These are phyloP conservation scores for Troglohyphantes excavatus DNA, from an alignment of 2,888 invertebrate species.

Conservation along the genomic window DNA sequence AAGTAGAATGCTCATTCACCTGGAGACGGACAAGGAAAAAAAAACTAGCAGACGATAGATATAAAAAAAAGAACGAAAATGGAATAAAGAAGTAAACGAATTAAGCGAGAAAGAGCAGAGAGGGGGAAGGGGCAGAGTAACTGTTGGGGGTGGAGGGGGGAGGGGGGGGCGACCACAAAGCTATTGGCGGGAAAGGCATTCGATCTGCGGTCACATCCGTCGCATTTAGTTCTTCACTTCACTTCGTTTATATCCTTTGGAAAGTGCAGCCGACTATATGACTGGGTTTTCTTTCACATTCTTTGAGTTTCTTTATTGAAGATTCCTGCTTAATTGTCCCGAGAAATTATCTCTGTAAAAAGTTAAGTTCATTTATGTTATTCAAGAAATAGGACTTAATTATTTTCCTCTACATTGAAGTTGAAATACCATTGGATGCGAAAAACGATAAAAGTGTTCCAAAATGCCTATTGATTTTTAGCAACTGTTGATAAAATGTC, in stretches of 20 bases:
- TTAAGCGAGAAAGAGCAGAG: background rate
- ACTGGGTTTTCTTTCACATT: background rate
- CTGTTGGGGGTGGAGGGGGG: too few relatives aligned
- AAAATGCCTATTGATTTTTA: too few relatives aligned
- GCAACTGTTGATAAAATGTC: too few relatives aligned
- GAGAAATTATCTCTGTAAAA: too few relatives aligned
- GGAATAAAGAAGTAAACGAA: background rate
- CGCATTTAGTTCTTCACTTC: conserved; percentile 38
- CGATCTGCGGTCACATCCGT: conserved; percentile 59
- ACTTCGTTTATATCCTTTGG: background rate
- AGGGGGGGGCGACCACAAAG: conserved; percentile 12
- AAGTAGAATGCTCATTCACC: conserved; percentile 26
- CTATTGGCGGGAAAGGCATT: conserved; percentile 53
- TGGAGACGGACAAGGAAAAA: conserved; percentile 1
- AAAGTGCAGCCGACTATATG: background rate
- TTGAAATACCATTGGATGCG: too few relatives aligned
- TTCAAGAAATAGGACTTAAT: background rate
- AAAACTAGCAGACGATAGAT: too few relatives aligned
- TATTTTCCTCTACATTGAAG: too few relatives aligned
- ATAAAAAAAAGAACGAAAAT: background rate
- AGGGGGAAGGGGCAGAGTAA: background rate
- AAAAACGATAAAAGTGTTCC: too few relatives aligned
- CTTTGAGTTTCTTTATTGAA: too few relatives aligned
- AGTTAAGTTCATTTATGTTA: too few relatives aligned
- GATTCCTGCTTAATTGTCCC: too few relatives aligned